Percentiles rank a stretch among this genome's conserved stretches.
Conservation (phyloP, 2,113 vertebrate species). For the Prinia subflava region DNA sequence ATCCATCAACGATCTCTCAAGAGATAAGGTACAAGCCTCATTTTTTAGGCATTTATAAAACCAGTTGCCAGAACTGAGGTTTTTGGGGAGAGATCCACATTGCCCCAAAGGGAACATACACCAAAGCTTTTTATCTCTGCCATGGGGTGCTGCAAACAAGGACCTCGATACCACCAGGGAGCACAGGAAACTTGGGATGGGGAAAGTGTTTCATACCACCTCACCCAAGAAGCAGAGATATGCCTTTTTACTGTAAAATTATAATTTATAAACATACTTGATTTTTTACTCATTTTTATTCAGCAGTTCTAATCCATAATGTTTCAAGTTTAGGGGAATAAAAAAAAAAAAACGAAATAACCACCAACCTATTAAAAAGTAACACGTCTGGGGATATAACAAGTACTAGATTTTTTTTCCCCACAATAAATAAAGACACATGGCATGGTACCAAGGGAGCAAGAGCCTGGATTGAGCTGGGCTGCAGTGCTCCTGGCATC, state of each 20-base stretch:
- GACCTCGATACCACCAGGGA: accelerated
- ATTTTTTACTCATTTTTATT: background rate
- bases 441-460: background rate
- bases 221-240: background rate
- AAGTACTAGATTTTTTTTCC: background rate
- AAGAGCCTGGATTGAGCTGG: background rate
- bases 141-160: background rate
- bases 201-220: background rate
- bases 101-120: background rate
- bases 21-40: slow-evolving; percentile 52
- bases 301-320: background rate
- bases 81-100: slow-evolving; percentile 35
- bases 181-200: background rate
- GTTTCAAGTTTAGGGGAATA: accelerated
- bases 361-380: background rate
- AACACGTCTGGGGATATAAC: background rate
- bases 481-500: accelerated
- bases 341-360: background rate
- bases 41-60: slow-evolving; percentile 51
- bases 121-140: slow-evolving; percentile 1
- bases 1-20: slow-evolving; percentile 58
- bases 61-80: background rate
- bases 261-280: background rate
- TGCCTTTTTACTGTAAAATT: background rate
- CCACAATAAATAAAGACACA: background rate